These are phyloP conservation scores for Diloba caeruleocephala DNA, from an alignment of 2,888 invertebrate species.

Conservation along the genomic window DNA sequence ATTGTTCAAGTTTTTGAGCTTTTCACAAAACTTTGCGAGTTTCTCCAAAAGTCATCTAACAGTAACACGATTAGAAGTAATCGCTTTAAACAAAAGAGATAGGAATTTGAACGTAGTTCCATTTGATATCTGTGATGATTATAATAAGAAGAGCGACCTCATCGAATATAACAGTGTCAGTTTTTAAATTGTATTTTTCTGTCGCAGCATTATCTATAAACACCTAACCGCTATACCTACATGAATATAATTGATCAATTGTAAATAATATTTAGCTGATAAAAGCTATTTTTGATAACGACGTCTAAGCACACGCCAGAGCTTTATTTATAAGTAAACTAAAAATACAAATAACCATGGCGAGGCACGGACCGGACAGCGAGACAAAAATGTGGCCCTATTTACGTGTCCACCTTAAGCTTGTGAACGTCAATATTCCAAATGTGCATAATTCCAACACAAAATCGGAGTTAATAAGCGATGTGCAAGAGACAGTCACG, in stretches of 20 bases:
- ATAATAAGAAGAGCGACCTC: constrained; percentile 2
- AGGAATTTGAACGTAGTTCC: constrained; percentile 37
- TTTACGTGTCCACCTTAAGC: constrained; percentile 30
- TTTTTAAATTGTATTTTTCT: no score
- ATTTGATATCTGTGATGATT: constrained; percentile 20
- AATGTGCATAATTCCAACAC: constrained; percentile 39
- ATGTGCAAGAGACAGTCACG: constrained; percentile 51
- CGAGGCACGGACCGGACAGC: constrained; percentile 19
- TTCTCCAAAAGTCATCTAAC: constrained; percentile 64
- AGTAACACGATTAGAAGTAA: constrained; percentile 63
- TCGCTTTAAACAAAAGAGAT: constrained; percentile 41
- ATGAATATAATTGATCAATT: no score
- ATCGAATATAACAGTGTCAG: no score
- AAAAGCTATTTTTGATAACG: constrained; percentile 8
- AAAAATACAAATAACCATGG: constrained; percentile 22
- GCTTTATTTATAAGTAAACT: constrained; percentile 25
- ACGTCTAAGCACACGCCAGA: constrained; percentile 8
- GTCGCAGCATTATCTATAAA: no score
- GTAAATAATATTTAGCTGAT: background rate
- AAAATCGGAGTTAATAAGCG: constrained; percentile 46
- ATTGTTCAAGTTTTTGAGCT: constrained; percentile 68
- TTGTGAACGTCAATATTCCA: constrained; percentile 31
- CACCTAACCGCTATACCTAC: no score
- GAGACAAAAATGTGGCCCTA: constrained; percentile 39
- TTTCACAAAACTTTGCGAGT: constrained; percentile 57